Evolutionary conservation across 2,797 vertebrate genomes (phyloP).

Genomic region (Pitangus sulphuratus): DNA sequence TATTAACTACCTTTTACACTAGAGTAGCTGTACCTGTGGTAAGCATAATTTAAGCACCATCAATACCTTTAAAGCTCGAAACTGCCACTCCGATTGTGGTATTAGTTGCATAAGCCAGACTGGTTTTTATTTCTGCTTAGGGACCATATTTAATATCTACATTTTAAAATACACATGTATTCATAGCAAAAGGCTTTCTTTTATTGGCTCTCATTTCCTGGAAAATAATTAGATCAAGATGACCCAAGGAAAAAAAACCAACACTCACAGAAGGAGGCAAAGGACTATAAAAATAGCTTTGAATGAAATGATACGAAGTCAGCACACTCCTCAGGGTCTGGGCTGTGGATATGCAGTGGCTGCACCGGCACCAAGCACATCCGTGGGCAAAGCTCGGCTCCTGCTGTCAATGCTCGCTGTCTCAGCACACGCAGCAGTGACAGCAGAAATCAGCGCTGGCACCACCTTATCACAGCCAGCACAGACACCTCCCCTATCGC

Average conservation of each 20-base stretch:
- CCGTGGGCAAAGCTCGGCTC: background rate
- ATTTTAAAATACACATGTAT: background rate
- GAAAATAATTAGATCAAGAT: constrained; percentile 49
- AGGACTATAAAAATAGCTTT: background rate
- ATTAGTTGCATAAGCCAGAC: background rate
- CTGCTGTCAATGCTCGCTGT: background rate
- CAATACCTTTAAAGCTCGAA: background rate
- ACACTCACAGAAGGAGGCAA: background rate
- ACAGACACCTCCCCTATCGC: background rate
- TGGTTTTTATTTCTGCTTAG: constrained; percentile 23
- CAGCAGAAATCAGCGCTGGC: background rate
- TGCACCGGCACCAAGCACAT: fast-evolving
- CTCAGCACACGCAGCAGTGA: background rate
- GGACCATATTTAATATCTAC: constrained; percentile 33
- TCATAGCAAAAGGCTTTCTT: constrained; percentile 40
- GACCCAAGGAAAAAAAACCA: background rate
- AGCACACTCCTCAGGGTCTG: background rate
- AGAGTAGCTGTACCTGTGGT: background rate
- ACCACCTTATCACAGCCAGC: background rate
- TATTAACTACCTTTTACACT: background rate
- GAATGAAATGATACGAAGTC: background rate
- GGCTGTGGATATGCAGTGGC: background rate
- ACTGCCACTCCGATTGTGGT: background rate
- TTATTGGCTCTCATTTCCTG: constrained; percentile 45
- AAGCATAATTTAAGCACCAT: background rate